phyloP scores from a whole-genome alignment of 2,888 invertebrate species.

The Volucella zonaria region DNA sequence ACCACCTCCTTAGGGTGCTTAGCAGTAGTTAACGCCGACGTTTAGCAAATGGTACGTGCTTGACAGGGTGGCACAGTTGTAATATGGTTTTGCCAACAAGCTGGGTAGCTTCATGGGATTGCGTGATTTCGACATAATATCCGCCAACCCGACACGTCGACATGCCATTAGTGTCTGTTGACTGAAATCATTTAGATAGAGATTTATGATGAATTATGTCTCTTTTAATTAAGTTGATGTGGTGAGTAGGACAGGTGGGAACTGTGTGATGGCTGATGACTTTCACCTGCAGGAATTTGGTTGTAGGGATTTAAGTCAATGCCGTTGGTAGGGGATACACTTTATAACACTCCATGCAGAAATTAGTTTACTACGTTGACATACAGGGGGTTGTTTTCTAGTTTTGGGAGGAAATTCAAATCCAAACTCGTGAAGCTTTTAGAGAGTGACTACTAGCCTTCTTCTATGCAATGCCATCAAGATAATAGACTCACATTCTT shows the following conservation, averaged over 20 bases:
- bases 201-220: slow-evolving; percentile 67
- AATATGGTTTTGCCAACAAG: slow-evolving; percentile 36
- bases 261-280: too few relatives aligned
- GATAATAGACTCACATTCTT: too few relatives aligned
- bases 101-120: slow-evolving; percentile 22
- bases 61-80: slow-evolving; percentile 25
- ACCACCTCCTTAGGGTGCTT: not conserved
- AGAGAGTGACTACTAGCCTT: too few relatives aligned
- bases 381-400: too few relatives aligned
- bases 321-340: too few relatives aligned
- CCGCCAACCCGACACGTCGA: slow-evolving; percentile 58
- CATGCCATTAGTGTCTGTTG: slow-evolving; percentile 72
- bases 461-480: too few relatives aligned
- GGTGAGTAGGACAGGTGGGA: slow-evolving; percentile 13
- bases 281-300: too few relatives aligned
- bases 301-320: too few relatives aligned
- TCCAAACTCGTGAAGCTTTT: too few relatives aligned
- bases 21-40: slow-evolving; percentile 10
- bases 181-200: slow-evolving; percentile 65
- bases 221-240: slow-evolving; percentile 69
- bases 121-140: slow-evolving; percentile 58
- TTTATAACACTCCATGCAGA: too few relatives aligned
- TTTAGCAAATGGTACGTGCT: slow-evolving; percentile 34
- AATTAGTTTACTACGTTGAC: too few relatives aligned
- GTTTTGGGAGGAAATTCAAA: too few relatives aligned